phyloP scores from a whole-genome alignment of 2,888 invertebrate genomes.

The Sepioteuthis lessoniana region DNA sequence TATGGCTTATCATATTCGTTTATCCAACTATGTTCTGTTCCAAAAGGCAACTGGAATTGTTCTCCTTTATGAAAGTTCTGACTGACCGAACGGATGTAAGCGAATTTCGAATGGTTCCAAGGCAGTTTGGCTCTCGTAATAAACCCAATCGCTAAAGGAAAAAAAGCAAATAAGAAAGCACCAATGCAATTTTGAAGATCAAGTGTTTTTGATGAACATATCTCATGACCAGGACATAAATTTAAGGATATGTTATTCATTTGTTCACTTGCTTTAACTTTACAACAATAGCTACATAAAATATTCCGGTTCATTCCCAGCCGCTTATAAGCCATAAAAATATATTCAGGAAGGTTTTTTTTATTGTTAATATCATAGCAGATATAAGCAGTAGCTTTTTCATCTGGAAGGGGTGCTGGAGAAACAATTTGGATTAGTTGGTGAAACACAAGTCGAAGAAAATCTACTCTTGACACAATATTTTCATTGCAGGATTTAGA shows the following conservation, averaged over 20 bases:
- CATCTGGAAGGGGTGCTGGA: neutral
- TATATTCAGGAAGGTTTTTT: neutral
- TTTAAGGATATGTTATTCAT: neutral
- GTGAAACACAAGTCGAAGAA: neutral
- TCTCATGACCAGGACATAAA: neutral
- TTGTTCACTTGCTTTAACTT: neutral
- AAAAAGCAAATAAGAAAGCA: neutral
- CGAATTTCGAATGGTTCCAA: too few relatives aligned
- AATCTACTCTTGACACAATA: neutral
- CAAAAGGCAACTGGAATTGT: neutral
- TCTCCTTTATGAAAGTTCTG: neutral
- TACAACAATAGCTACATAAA: neutral
- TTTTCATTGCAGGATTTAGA: neutral
- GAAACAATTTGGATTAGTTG: neutral
- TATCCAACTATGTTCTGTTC: neutral
- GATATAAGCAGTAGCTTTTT: neutral
- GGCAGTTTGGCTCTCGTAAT: neutral
- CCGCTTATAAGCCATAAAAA: neutral
- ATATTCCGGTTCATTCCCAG: neutral
- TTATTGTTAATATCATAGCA: constrained; percentile 14
- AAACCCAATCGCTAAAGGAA: neutral
- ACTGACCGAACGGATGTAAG: neutral
- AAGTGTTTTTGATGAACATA: too few relatives aligned
- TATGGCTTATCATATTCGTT: neutral
- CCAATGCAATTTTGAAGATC: neutral